phyloP scores from a whole-genome alignment of 2,797 vertebrate species.

The Chromis chromis region DNA sequence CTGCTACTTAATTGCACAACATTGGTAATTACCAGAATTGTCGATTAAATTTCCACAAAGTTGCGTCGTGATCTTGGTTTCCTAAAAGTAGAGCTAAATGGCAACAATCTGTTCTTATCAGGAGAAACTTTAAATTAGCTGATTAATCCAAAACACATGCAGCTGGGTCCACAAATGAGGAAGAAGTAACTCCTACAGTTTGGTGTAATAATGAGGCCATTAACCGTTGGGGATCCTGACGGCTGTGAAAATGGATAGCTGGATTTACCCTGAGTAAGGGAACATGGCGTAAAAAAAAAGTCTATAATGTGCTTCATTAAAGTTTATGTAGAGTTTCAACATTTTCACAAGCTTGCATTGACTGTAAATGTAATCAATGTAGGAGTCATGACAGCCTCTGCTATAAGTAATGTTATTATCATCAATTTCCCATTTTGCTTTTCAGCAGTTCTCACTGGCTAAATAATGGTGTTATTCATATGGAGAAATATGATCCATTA shows the following conservation, averaged over 20 bases:
- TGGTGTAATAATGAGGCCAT: constrained; percentile 10
- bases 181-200: neutral
- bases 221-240: constrained; percentile 12
- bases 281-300: neutral
- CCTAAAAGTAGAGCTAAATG: neutral
- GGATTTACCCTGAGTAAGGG: neutral
- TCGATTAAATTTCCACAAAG: neutral
- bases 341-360: constrained; percentile 20
- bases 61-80: neutral
- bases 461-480: constrained; percentile 47
- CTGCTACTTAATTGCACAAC: neutral
- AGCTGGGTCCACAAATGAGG: constrained; percentile 16
- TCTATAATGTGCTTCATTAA: constrained; percentile 31
- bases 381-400: constrained; percentile 4
- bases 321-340: constrained; percentile 10
- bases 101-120: constrained; percentile 11
- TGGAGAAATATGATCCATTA: constrained; percentile 39
- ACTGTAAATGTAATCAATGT: constrained; percentile 23
- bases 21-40: neutral
- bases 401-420: constrained; percentile 19
- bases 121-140: neutral
- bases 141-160: neutral
- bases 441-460: constrained; percentile 32
- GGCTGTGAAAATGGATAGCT: constrained; percentile 5
- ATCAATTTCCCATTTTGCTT: constrained; percentile 41